Conservation (phyloP, 2,797 vertebrate genomes). For the Ctenochaetus hawaiiensis region DNA sequence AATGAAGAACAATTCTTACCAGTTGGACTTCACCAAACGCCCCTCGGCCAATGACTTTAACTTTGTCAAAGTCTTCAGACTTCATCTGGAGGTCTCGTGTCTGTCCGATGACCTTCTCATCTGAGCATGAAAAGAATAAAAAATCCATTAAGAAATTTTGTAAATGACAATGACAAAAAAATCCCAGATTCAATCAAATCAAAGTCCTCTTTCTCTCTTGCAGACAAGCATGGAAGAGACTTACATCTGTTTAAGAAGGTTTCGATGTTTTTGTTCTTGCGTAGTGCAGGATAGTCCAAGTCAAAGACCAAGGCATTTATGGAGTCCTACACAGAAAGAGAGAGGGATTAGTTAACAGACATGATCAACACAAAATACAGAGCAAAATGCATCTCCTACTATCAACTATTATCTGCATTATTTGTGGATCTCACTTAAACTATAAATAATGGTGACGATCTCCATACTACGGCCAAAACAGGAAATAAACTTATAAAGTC, state of each 20-base stretch:
- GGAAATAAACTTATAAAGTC: not conserved
- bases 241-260: constrained; percentile 98
- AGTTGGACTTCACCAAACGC: constrained; percentile 98
- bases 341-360: constrained; percentile 18
- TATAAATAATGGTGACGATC: not conserved
- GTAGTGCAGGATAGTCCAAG: constrained; percentile 96
- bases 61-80: constrained; percentile 97
- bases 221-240: constrained; percentile 66
- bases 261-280: constrained; percentile 99
- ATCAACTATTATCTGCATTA: not conserved
- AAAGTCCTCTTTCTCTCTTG: not conserved
- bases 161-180: not conserved
- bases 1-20: constrained; percentile 84
- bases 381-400: not conserved
- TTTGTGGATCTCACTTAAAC: not conserved
- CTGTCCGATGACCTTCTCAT: constrained; percentile 93
- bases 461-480: too few relatives aligned
- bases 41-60: constrained; percentile 99
- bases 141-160: not conserved
- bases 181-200: not conserved
- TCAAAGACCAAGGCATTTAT: constrained; percentile 97
- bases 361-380: not conserved
- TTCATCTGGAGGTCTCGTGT: constrained; percentile 95
- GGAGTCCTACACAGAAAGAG: constrained; percentile 89
- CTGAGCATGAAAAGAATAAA: constrained; percentile 73